Conservation (phyloP, 2,888 invertebrate genomes). For the Sesia apiformis region DNA sequence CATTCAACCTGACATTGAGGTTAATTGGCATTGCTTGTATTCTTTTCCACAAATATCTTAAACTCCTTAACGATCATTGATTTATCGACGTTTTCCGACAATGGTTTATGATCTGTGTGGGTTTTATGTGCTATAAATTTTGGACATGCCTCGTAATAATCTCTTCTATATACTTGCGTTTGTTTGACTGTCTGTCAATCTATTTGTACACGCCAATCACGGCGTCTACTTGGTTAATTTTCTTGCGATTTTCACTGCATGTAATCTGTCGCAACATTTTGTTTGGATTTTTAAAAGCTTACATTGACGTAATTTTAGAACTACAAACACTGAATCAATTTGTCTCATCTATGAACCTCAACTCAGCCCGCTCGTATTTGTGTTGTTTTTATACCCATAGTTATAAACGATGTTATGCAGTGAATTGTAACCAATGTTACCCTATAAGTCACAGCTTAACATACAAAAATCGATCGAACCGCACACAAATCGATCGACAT, state of each 20-base stretch:
- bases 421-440: too few relatives aligned
- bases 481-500: too few relatives aligned
- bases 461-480: too few relatives aligned
- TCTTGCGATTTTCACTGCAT: background rate
- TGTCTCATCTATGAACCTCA: too few relatives aligned
- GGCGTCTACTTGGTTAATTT: too few relatives aligned
- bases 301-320: too few relatives aligned
- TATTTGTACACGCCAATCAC: background rate
- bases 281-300: too few relatives aligned
- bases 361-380: too few relatives aligned
- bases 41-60: conserved; percentile 19
- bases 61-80: conserved; percentile 8
- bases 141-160: background rate
- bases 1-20: conserved; percentile 15
- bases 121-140: conserved; percentile 31
- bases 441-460: too few relatives aligned
- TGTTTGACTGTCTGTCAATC: background rate
- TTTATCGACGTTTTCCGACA: conserved; percentile 12
- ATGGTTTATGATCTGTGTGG: conserved; percentile 17
- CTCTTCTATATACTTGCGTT: background rate
- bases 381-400: too few relatives aligned
- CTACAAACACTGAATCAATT: too few relatives aligned
- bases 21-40: conserved; percentile 22
- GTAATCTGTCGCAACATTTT: background rate
- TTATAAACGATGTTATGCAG: too few relatives aligned